A percentile compares a stretch with the other conserved stretches of the same genome.
Conservation (phyloP, 2,113 vertebrate species). For the Megaleporinus macrocephalus region DNA sequence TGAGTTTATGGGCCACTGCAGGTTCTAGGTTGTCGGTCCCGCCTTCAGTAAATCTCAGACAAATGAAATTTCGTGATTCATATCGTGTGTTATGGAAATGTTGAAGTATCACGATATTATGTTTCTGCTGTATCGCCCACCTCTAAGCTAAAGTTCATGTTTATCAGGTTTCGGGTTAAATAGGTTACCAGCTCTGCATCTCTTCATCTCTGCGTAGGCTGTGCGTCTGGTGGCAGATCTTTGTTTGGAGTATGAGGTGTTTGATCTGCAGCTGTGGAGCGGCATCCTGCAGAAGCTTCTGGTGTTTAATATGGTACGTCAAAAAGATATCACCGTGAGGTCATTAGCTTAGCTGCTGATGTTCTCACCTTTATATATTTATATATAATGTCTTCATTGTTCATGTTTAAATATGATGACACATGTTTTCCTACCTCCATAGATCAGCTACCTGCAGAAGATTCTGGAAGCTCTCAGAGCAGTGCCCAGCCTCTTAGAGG, state of each 20-base stretch:
- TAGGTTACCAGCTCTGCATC: no score
- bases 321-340: not conserved
- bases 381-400: no score
- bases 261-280: conserved; percentile 91
- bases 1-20: no score
- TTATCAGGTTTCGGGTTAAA: no score
- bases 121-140: no score
- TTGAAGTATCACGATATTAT: no score
- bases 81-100: no score
- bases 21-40: no score
- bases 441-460: conserved; percentile 88
- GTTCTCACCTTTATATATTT: no score
- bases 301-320: conserved; percentile 87
- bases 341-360: no score
- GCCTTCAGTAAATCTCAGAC: no score
- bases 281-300: conserved; percentile 91
- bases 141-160: not conserved
- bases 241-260: conserved; percentile 89
- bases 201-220: conserved; percentile 74
- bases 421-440: conserved; percentile 16
- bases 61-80: no score
- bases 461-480: conserved; percentile 83
- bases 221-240: conserved; percentile 90
- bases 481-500: conserved; percentile 89
- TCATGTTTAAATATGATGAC: not conserved